These are phyloP conservation scores for Ariopsis seemanni DNA, from an alignment of 2,113 vertebrate genomes.

Conservation along the genomic window DNA sequence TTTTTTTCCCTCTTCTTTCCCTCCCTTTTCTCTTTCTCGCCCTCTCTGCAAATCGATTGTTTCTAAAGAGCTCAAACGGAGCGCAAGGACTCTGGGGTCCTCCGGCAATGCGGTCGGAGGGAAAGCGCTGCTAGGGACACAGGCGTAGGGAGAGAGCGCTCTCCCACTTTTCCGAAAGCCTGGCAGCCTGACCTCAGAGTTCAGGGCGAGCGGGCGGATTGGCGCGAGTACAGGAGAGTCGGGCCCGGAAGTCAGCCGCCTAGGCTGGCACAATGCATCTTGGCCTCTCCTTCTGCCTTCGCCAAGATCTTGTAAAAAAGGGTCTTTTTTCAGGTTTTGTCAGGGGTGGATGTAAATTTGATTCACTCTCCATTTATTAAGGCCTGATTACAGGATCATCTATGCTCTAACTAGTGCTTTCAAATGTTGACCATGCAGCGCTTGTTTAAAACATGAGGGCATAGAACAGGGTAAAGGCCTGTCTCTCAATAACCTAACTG, in stretches of 20 bases:
- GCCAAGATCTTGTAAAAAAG: conserved; percentile 64
- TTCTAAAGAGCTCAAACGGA: conserved; percentile 74
- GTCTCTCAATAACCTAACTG: conserved; percentile 54
- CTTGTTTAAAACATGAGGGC: conserved; percentile 59
- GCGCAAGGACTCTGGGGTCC: conserved; percentile 65
- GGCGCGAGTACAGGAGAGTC: conserved; percentile 56
- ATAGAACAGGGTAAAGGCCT: conserved; percentile 65
- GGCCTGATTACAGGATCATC: conserved; percentile 62
- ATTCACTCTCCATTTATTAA: conserved; percentile 63
- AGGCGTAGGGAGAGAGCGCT: conserved; percentile 51
- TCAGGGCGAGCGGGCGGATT: conserved; percentile 61
- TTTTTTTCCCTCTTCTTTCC: conserved; percentile 34
- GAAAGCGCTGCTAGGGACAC: conserved; percentile 72
- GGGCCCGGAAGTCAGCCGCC: conserved; percentile 60
- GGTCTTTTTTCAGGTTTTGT: conserved; percentile 62
- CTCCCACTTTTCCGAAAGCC: conserved; percentile 44
- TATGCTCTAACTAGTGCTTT: conserved; percentile 55
- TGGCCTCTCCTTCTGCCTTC: conserved; percentile 65
- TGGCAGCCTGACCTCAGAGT: conserved; percentile 52
- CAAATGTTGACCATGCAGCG: conserved; percentile 57
- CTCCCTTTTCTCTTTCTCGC: conserved; percentile 46
- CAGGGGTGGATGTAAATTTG: conserved; percentile 66
- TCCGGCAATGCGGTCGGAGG: conserved; percentile 62
- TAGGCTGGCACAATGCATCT: conserved; percentile 55
- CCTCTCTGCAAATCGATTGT: conserved; percentile 68